phyloP scores from a whole-genome alignment of 2,797 vertebrate genomes.

The Gymnothorax reevesii region DNA sequence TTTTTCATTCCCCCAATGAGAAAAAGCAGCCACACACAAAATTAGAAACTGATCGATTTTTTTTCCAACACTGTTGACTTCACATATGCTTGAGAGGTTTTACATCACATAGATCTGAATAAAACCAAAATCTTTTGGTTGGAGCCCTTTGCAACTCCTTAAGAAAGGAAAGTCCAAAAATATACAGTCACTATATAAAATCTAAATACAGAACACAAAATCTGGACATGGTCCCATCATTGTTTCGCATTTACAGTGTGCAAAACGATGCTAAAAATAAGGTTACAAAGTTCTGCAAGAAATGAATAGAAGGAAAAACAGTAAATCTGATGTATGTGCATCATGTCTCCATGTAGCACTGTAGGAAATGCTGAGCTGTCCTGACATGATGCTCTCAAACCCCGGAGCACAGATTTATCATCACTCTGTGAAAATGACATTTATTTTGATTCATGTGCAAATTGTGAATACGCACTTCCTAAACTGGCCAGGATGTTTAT shows the following conservation, averaged over 20 bases:
- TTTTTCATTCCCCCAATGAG: neutral
- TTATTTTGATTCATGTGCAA: neutral
- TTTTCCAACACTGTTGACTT: slow-evolving; percentile 8
- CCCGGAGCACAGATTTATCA: neutral
- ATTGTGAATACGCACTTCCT: slow-evolving; percentile 6
- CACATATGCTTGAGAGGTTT: slow-evolving; percentile 11
- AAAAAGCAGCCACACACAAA: slow-evolving; percentile 6
- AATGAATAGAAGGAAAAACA: neutral
- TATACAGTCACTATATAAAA: slow-evolving; percentile 5
- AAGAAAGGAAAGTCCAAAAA: slow-evolving; percentile 1
- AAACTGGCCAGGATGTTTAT: slow-evolving; percentile 3
- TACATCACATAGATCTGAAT: slow-evolving; percentile 7
- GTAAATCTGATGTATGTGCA: neutral
- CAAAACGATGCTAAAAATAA: slow-evolving; percentile 4
- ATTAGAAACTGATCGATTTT: neutral
- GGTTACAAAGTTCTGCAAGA: neutral
- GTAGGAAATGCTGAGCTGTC: neutral
- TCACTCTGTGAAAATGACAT: neutral
- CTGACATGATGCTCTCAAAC: neutral
- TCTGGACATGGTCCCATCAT: neutral
- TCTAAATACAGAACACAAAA: slow-evolving; percentile 4
- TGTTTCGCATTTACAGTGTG: neutral
- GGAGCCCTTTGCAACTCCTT: slow-evolving; percentile 6
- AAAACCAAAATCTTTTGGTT: slow-evolving; percentile 16
- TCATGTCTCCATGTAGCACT: neutral